Evolutionary conservation across 2,797 vertebrate species (phyloP), one percentile per base, ranked within the genome.

Genomic region (Neosilurus hyrtlii): DNA sequence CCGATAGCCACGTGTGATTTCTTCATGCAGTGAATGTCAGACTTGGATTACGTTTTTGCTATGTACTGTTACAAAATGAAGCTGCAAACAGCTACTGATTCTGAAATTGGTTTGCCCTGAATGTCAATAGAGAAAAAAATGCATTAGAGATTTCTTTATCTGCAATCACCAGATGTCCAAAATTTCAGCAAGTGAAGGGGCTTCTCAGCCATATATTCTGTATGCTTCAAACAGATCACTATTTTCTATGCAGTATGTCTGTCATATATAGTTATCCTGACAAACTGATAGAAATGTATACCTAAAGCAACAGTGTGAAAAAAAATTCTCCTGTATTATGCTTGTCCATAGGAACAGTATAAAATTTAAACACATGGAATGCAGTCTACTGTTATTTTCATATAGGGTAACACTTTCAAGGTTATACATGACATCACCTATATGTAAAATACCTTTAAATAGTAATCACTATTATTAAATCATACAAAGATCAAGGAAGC

Each of bases 291-390:
- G 49, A 84, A 65, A 80, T 20, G 56, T 30, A 52, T 26, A 83
- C n/a, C 68, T 68, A 61, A 67, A 51, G 68, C 11, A 26, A 37
- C 35, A 83, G 62, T 77, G 81, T 68, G 72, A 18, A 78, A 75
- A 89, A 12, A 82, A 81, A 88, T 71, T 54, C 73, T 83, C 79
- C 67, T 82, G 74, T 86, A 77, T 83, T 86, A 84, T 86, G 89
- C 88, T 88, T 85, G 80, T 83, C 75, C 75, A 84, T 18, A 86
- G 76, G 88, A 85, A 90, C 75, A 71, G 82, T 82, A 61, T n/a
- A 43, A 76, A 59, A 59, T 22, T 22, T 20, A 75, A 75, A 59
- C 30, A 37, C n/a, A 4, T 59, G 56, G 6, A 75, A 75, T 75
- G 56, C 18, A 61, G 30, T 75, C 30, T n/a, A 75, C 30, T 75